Conservation (phyloP, 2,113 vertebrate species). For the Willisornis vidua region DNA sequence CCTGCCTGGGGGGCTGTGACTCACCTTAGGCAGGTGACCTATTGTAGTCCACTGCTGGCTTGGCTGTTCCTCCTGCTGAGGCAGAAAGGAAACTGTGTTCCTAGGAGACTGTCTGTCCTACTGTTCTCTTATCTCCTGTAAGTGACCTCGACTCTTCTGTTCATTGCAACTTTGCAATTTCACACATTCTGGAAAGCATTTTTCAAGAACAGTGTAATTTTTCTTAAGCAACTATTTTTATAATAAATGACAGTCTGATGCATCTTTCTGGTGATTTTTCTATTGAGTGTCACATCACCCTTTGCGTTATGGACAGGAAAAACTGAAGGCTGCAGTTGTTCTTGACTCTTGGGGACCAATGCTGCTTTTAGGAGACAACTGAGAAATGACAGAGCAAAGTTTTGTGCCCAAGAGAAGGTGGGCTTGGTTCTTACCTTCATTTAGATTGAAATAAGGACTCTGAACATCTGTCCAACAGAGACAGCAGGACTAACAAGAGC, state of each 20-base stretch:
- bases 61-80: not conserved
- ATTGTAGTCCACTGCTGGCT: not conserved
- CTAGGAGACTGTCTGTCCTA: not conserved
- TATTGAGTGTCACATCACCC: not conserved
- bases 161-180: not conserved
- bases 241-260: not conserved
- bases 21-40: not conserved
- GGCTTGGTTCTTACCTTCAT: not conserved
- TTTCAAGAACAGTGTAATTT: not conserved
- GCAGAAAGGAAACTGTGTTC: not conserved
- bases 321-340: not conserved
- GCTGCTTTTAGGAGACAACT: not conserved
- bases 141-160: not conserved
- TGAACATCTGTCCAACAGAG: not conserved
- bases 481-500: not conserved
- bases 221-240: not conserved
- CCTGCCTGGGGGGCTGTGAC: not conserved
- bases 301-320: not conserved
- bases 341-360: not conserved
- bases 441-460: not conserved
- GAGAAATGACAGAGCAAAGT: not conserved
- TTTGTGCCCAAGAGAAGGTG: not conserved
- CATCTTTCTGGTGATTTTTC: not conserved
- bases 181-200: not conserved
- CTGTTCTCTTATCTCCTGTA: not conserved